phyloP scores from a whole-genome alignment of 2,113 vertebrate genomes.

The Scytalopus superciliaris region DNA sequence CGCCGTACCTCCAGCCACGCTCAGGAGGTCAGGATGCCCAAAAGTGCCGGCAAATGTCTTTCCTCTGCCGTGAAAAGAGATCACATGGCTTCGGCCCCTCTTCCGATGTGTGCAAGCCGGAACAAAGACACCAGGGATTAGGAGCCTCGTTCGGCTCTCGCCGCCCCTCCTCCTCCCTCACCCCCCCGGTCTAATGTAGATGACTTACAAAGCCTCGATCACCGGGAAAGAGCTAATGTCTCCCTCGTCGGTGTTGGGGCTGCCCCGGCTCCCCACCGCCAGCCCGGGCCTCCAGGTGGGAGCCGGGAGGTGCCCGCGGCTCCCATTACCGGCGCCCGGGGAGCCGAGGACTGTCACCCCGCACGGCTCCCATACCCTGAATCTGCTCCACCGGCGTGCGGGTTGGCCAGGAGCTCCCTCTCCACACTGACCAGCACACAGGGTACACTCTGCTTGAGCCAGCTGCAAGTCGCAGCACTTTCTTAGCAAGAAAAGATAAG shows the following conservation, averaged over 20 bases:
- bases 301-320: neutral
- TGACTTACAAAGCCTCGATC: neutral
- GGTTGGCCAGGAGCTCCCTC: neutral
- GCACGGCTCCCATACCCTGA: neutral
- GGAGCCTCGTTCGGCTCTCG: neutral
- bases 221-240: neutral
- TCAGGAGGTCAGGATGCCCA: neutral
- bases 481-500: conserved; percentile 56
- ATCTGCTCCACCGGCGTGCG: neutral
- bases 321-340: neutral
- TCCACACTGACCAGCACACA: neutral
- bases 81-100: neutral
- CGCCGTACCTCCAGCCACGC: neutral
- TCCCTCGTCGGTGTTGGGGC: neutral
- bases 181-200: neutral
- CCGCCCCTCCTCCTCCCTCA: neutral
- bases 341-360: neutral
- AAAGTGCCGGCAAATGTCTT: neutral
- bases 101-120: neutral
- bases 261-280: neutral
- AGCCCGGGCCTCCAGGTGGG: neutral
- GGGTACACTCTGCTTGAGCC: neutral
- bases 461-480: neutral
- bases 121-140: neutral
- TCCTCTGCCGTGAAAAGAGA: neutral